Conservation (phyloP, 2,888 invertebrate genomes). For the Harpalus rufipes region DNA sequence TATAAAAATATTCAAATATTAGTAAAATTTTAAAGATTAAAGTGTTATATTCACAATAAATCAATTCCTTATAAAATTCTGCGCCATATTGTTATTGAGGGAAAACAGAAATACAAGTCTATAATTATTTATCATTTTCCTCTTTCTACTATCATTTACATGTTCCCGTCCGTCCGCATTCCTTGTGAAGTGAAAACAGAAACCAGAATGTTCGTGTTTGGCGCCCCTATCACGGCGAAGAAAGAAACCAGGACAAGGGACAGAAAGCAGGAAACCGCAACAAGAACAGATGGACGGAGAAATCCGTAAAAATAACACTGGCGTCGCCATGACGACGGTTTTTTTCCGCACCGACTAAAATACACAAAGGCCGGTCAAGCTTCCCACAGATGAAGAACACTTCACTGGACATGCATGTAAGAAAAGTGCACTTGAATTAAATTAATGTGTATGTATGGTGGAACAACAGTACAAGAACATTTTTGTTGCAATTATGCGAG, state of each 20-base stretch:
- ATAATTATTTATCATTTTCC: no score
- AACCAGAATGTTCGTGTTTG: neutral
- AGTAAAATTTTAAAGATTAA: no score
- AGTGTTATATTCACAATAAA: no score
- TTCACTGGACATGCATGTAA: constrained; percentile 40
- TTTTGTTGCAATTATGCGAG: no score
- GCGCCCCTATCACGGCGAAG: neutral
- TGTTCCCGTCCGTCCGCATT: neutral
- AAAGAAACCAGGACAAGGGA: constrained; percentile 47
- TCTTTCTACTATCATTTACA: no score
- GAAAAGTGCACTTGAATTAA: constrained; percentile 25
- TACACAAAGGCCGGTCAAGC: constrained; percentile 49
- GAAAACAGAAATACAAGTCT: no score
- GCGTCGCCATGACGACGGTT: constrained; percentile 33
- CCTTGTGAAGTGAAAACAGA: constrained; percentile 48
- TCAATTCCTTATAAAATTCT: no score
- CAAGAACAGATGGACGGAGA: constrained; percentile 19
- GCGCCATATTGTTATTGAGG: no score
- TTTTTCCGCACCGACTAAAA: constrained; percentile 37
- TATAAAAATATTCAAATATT: no score
- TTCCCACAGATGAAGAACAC: constrained; percentile 46
- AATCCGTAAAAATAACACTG: constrained; percentile 60
- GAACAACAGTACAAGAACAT: no score
- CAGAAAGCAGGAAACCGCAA: neutral
- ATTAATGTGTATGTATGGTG: constrained; percentile 8